phyloP scores from a whole-genome alignment of 2,888 invertebrate species.

The Yponomeuta evonymella region DNA sequence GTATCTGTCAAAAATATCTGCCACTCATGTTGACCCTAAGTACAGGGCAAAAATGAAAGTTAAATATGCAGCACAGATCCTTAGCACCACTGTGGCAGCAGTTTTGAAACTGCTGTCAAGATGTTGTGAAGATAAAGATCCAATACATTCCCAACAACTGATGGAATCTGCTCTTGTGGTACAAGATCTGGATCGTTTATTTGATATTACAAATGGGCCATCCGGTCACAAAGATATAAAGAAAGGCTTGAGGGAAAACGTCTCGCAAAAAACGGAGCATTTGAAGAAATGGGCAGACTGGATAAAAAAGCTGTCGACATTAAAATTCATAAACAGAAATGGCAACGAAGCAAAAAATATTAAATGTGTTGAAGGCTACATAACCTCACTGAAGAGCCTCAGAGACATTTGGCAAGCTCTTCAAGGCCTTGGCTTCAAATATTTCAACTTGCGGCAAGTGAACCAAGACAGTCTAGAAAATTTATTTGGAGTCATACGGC shows the following conservation, averaged over 20 bases:
- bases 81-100: neutral
- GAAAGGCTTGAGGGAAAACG: constrained; percentile 23
- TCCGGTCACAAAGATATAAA: constrained; percentile 23
- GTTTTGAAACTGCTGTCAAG: no score
- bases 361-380: no score
- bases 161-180: constrained; percentile 22
- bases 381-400: no score
- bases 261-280: constrained; percentile 22
- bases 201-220: constrained; percentile 27
- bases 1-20: constrained; percentile 15
- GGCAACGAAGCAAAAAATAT: constrained; percentile 1
- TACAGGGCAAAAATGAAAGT: constrained; percentile 25
- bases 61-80: constrained; percentile 25
- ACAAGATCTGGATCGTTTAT: constrained; percentile 17
- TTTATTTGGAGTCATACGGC: no score
- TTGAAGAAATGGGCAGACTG: constrained; percentile 22
- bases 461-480: no score
- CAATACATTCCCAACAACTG: constrained; percentile 22
- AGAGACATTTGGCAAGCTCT: no score
- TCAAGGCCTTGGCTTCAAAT: no score
- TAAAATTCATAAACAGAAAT: constrained; percentile 20
- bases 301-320: constrained; percentile 18
- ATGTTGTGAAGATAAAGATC: no score
- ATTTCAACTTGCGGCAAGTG: no score
- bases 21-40: constrained; percentile 1